phyloP scores from a whole-genome alignment of 2,888 invertebrate species.

The Chrysina gloriosa region DNA sequence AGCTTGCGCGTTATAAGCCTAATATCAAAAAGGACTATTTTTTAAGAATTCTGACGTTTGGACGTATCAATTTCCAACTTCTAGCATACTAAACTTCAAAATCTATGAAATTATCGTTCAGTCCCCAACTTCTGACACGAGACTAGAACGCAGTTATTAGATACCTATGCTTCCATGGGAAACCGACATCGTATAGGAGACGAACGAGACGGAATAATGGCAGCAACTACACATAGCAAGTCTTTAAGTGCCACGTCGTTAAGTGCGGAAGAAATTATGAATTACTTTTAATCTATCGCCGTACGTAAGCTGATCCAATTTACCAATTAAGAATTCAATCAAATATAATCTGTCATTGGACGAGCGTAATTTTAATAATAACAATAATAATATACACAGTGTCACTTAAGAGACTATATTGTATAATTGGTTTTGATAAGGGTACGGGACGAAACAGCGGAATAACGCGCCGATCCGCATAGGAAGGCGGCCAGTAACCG shows the following conservation, averaged over 20 bases:
- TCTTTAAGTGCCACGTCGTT: constrained; percentile 16
- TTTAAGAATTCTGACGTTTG: too few relatives aligned
- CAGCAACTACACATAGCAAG: background rate
- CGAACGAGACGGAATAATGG: background rate
- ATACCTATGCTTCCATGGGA: too few relatives aligned
- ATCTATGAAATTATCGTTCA: too few relatives aligned
- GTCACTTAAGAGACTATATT: constrained; percentile 64
- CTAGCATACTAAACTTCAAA: too few relatives aligned
- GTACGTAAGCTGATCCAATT: constrained; percentile 60
- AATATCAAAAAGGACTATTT: too few relatives aligned
- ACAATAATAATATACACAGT: constrained; percentile 58
- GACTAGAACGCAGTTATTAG: too few relatives aligned
- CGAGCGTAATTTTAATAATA: constrained; percentile 62
- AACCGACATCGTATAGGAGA: too few relatives aligned
- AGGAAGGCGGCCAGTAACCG: constrained; percentile 40
- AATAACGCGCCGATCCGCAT: constrained; percentile 38
- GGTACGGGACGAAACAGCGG: constrained; percentile 58
- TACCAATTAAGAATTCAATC: constrained; percentile 64
- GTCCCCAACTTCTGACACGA: too few relatives aligned
- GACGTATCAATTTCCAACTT: too few relatives aligned
- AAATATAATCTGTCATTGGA: constrained; percentile 60
- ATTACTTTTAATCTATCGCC: constrained; percentile 42
- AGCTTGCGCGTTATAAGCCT: too few relatives aligned
- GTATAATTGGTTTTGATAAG: constrained; percentile 66
- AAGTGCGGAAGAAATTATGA: constrained; percentile 36